Evolutionary conservation across 2,113 vertebrate genomes (phyloP).

Genomic region (Albula glossodonta): DNA sequence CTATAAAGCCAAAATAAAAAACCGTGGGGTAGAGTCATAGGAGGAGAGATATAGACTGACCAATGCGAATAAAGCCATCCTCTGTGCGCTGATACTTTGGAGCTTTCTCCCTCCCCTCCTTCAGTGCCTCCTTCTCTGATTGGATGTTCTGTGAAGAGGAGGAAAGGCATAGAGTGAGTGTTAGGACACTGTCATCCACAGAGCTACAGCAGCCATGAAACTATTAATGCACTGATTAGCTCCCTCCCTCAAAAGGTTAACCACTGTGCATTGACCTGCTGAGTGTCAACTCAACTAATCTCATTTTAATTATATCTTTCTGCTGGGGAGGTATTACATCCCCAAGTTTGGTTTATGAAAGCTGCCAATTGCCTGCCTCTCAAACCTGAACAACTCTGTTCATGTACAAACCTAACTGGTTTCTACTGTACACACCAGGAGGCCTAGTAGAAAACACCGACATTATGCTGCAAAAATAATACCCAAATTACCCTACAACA

Average conservation of each 20-base stretch:
- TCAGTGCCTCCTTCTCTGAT: constrained; percentile 89
- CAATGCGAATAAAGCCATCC: constrained; percentile 93
- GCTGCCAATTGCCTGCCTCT: not conserved
- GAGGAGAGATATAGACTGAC: constrained; percentile 64
- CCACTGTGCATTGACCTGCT: not conserved
- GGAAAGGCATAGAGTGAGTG: constrained; percentile 27
- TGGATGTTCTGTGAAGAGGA: constrained; percentile 80
- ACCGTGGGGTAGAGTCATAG: no score
- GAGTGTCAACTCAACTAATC: not conserved
- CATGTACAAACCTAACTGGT: not conserved
- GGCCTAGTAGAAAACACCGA: not conserved
- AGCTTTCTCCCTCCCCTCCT: constrained; percentile 79
- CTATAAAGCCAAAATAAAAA: no score
- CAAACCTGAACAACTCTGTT: not conserved
- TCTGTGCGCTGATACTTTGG: constrained; percentile 85
- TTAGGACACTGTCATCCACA: not conserved
- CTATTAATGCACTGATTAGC: not conserved
- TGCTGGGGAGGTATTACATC: not conserved
- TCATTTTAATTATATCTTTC: constrained; percentile 11
- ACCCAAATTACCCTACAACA: not conserved
- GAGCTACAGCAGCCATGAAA: not conserved
- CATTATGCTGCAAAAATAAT: not conserved
- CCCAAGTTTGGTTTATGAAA: not conserved
- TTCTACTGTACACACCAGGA: not conserved
- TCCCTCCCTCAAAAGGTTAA: not conserved